A percentile compares a stretch with the other conserved stretches of the same genome.
Evolutionary conservation across 2,113 vertebrate species (phyloP).

Genomic region (Antechinus stuartii): DNA sequence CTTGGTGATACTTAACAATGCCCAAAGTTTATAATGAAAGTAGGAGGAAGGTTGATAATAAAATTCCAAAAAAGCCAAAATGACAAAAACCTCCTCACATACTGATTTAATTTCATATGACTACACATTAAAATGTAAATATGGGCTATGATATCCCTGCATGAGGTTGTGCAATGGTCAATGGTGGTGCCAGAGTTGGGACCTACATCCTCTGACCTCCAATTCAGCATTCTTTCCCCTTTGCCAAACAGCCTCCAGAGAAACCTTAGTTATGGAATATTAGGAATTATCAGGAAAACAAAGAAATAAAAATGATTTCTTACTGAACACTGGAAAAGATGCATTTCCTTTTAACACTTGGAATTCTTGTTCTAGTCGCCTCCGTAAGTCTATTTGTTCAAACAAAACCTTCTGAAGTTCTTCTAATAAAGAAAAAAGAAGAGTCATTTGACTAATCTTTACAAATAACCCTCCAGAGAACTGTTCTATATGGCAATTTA

Average conservation of each 20-base stretch:
- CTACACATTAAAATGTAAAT: slow-evolving; percentile 1
- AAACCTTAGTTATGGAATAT: neutral
- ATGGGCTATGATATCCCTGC: neutral
- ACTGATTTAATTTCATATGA: slow-evolving; percentile 32
- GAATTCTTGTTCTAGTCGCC: slow-evolving; percentile 97
- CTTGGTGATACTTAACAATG: neutral
- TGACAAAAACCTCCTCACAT: neutral
- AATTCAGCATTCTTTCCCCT: neutral
- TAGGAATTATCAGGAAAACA: slow-evolving; percentile 17
- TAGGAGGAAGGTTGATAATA: neutral
- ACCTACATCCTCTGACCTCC: neutral
- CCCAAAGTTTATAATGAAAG: neutral
- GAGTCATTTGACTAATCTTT: slow-evolving; percentile 82
- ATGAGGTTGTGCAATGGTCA: neutral
- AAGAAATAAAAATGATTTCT: slow-evolving; percentile 80
- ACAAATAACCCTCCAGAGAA: slow-evolving; percentile 84
- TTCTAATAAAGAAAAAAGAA: slow-evolving; percentile 87
- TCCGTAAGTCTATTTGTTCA: slow-evolving; percentile 97
- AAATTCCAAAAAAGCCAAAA: slow-evolving; percentile 1
- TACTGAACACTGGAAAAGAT: slow-evolving; percentile 97
- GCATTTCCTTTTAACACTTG: slow-evolving; percentile 96
- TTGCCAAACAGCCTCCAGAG: neutral
- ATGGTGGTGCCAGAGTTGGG: neutral
- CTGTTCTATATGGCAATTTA: slow-evolving; percentile 82
- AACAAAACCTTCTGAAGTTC: slow-evolving; percentile 99